Conservation (phyloP, 2,113 vertebrate genomes). For the Tragelaphus scriptus region DNA sequence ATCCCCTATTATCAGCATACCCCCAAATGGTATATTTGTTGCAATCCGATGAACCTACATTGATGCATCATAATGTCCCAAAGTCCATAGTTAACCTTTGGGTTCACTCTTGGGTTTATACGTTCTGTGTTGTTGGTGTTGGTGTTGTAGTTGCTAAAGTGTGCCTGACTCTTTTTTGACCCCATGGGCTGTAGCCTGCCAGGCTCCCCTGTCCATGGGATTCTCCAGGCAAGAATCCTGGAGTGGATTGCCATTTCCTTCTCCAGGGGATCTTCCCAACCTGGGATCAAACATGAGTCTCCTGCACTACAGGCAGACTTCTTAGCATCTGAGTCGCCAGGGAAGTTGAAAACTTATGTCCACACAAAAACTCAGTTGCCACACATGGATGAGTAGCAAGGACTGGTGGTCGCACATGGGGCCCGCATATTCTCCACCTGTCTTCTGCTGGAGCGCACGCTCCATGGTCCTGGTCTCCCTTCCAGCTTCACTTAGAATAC, state of each 20-base stretch:
- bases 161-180: neutral
- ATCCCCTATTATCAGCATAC: neutral
- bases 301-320: neutral
- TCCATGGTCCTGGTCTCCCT: neutral
- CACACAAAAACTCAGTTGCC: neutral
- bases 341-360: neutral
- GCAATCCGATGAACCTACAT: neutral
- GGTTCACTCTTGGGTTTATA: neutral
- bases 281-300: neutral
- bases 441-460: accelerated
- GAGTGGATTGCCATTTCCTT: neutral
- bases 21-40: neutral
- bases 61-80: neutral
- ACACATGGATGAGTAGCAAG: accelerated
- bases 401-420: accelerated
- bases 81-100: neutral
- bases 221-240: neutral
- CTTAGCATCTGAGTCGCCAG: neutral
- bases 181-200: neutral
- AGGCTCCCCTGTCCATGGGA: neutral
- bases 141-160: neutral
- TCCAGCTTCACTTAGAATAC: neutral
- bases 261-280: neutral
- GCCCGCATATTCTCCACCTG: accelerated
- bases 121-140: neutral